Percentiles rank a stretch among this genome's conserved stretches.
These are phyloP conservation scores for Wasmannia auropunctata DNA, from an alignment of 1,140 invertebrate species.

Conservation along the genomic window DNA sequence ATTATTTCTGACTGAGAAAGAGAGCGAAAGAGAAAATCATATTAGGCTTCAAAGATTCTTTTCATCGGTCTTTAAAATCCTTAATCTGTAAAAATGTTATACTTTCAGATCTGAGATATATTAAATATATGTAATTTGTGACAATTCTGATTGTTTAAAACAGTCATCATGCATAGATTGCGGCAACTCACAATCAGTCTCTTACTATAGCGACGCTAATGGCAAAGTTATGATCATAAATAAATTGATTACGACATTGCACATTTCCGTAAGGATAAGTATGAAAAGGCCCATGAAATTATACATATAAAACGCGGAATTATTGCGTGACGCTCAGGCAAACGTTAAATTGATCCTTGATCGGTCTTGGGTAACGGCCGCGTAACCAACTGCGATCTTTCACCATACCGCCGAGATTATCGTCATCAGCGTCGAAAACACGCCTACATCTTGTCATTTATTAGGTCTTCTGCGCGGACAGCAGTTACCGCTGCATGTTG, in stretches of 20 bases:
- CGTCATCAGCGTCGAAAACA: constrained; percentile 54
- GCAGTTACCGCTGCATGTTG: constrained; percentile 43
- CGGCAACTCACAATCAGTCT: neutral
- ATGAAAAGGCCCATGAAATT: constrained; percentile 29
- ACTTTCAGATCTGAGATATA: neutral
- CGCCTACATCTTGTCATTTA: constrained; percentile 59
- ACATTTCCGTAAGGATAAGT: constrained; percentile 16
- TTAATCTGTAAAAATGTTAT: neutral
- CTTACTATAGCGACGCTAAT: neutral
- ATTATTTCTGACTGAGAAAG: neutral
- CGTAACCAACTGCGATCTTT: constrained; percentile 44
- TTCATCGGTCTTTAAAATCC: neutral
- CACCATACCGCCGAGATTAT: constrained; percentile 52
- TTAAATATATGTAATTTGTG: neutral
- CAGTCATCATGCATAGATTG: neutral
- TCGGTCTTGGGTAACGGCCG: constrained; percentile 38
- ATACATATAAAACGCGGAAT: constrained; percentile 18
- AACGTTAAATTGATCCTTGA: constrained; percentile 51
- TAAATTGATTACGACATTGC: constrained; percentile 32
- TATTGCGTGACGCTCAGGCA: constrained; percentile 23
- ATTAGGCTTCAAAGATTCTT: neutral
- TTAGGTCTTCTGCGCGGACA: constrained; percentile 43
- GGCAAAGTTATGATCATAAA: neutral
- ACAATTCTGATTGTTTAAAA: neutral
- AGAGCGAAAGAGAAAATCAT: neutral